Evolutionary conservation across 2,113 vertebrate species (phyloP).

Genomic region (Crotophaga sulcirostris): DNA sequence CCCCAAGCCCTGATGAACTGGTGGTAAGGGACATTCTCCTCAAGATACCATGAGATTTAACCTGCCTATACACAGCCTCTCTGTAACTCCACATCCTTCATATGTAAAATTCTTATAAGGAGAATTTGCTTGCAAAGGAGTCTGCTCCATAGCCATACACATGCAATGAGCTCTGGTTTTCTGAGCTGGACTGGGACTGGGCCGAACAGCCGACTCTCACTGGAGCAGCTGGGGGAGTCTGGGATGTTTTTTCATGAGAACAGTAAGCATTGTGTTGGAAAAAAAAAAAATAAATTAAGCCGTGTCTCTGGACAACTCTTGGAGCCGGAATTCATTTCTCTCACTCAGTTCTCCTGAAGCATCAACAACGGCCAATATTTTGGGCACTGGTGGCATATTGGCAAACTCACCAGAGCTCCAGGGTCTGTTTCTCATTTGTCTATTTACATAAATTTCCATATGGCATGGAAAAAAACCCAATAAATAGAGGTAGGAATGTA

Average conservation of each 20-base stretch:
- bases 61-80: fast-evolving
- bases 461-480: slow-evolving; percentile 19
- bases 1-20: fast-evolving
- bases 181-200: neutral
- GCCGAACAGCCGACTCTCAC: neutral
- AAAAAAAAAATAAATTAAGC: neutral
- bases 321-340: slow-evolving; percentile 31
- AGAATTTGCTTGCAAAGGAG: neutral
- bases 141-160: neutral
- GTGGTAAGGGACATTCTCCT: neutral
- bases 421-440: slow-evolving; percentile 43
- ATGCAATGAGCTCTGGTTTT: neutral
- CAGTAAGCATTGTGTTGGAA: neutral
- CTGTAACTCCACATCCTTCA: neutral
- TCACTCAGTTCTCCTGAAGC: slow-evolving; percentile 28
- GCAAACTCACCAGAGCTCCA: slow-evolving; percentile 32
- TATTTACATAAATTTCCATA: slow-evolving; percentile 76
- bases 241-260: neutral
- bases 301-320: slow-evolving; percentile 10
- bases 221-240: neutral
- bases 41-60: neutral
- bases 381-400: slow-evolving; percentile 17
- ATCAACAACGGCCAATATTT: slow-evolving; percentile 38
- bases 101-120: neutral
- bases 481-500: slow-evolving; percentile 35